Evolutionary conservation across 2,797 vertebrate species (phyloP).

Genomic region (Protosalanx chinensis): DNA sequence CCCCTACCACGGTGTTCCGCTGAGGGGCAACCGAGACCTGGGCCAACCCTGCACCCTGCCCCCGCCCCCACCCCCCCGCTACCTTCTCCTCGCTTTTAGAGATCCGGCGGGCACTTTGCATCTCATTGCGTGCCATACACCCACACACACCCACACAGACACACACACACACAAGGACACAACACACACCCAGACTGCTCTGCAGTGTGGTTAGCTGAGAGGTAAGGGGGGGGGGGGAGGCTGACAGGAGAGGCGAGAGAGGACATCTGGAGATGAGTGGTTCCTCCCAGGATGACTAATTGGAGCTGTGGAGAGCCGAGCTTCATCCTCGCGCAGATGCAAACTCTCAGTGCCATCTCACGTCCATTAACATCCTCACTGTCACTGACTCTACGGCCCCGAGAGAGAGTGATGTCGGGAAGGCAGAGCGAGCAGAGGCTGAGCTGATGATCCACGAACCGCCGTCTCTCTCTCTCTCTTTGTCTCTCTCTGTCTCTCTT

Average conservation of each 20-base stretch:
- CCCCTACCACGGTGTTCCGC: slow-evolving; percentile 39
- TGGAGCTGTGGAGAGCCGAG: slow-evolving; percentile 45
- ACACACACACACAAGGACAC: slow-evolving; percentile 21
- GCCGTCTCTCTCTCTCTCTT: background rate
- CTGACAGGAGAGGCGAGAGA: slow-evolving; percentile 17
- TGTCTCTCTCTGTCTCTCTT: slow-evolving; percentile 1
- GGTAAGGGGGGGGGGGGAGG: slow-evolving; percentile 8
- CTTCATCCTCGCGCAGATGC: slow-evolving; percentile 21
- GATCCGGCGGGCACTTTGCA: no score
- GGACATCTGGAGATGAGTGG: slow-evolving; percentile 37
- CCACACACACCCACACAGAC: no score
- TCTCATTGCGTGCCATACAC: background rate
- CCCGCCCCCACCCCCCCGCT: slow-evolving; percentile 9
- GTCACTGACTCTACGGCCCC: slow-evolving; percentile 45
- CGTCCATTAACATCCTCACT: slow-evolving; percentile 38
- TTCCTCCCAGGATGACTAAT: slow-evolving; percentile 41
- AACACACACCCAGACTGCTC: slow-evolving; percentile 20
- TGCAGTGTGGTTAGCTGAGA: slow-evolving; percentile 37
- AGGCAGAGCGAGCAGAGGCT: slow-evolving; percentile 6
- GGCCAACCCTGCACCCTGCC: slow-evolving; percentile 6
- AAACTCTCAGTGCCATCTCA: background rate
- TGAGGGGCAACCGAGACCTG: slow-evolving; percentile 9
- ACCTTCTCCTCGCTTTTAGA: background rate
- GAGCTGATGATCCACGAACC: background rate
- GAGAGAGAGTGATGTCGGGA: slow-evolving; percentile 60